Evolutionary conservation across 2,113 vertebrate genomes (phyloP).

Genomic region (Engystomops pustulosus): DNA sequence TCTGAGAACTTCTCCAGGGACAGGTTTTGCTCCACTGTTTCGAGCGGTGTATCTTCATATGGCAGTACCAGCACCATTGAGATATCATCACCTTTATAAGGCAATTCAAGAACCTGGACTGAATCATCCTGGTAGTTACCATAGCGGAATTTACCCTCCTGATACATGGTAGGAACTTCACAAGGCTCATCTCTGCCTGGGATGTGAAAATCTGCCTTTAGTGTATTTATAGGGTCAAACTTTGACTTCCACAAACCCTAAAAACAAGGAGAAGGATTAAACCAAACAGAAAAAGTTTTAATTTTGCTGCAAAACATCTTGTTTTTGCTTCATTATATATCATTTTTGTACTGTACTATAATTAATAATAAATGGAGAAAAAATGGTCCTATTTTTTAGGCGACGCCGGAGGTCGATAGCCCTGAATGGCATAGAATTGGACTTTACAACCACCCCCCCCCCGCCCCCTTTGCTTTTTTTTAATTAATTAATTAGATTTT

Average conservation of each 20-base stretch:
- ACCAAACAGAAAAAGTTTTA: too few relatives aligned
- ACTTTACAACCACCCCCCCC: too few relatives aligned
- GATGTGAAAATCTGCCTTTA: constrained; percentile 71
- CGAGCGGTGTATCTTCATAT: constrained; percentile 56
- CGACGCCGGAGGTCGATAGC: too few relatives aligned
- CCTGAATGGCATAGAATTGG: too few relatives aligned
- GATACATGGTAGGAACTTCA: constrained; percentile 84
- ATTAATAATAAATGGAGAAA: too few relatives aligned
- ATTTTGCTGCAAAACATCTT: too few relatives aligned
- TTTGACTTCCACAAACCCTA: constrained; percentile 91
- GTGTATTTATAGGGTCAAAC: constrained; percentile 79
- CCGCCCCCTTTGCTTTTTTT: too few relatives aligned
- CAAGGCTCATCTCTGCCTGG: constrained; percentile 63
- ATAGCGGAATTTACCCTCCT: constrained; percentile 82
- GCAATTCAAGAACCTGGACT: constrained; percentile 89
- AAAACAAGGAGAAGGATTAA: not conserved
- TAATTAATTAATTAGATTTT: too few relatives aligned
- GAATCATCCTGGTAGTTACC: constrained; percentile 68
- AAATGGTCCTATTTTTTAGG: too few relatives aligned
- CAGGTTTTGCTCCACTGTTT: constrained; percentile 78
- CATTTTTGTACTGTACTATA: too few relatives aligned
- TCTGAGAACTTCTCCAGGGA: constrained; percentile 71
- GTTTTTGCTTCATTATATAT: too few relatives aligned
- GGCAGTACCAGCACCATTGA: constrained; percentile 93
- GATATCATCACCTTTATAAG: constrained; percentile 89